phyloP scores from a whole-genome alignment of 2,797 vertebrate species.

The Xenops minutus region DNA sequence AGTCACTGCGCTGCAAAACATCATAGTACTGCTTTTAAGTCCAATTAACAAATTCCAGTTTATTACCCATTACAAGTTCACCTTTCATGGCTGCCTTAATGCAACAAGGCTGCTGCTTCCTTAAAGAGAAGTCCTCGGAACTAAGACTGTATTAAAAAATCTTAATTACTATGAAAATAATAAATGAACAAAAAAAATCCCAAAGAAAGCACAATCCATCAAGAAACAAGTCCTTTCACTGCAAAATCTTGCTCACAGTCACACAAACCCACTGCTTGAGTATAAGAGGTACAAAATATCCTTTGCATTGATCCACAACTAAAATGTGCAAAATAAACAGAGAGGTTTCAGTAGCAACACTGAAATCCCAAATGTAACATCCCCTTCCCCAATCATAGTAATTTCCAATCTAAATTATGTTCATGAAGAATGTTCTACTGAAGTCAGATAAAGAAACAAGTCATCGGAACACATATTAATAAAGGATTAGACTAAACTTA shows the following conservation, averaged over 20 bases:
- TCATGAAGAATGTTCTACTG: not conserved
- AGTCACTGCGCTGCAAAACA: not conserved
- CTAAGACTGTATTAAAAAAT: not conserved
- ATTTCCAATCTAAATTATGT: not conserved
- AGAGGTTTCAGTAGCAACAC: not conserved
- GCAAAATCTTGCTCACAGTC: not conserved
- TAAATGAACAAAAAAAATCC: not conserved
- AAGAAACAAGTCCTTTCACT: not conserved
- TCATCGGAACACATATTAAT: not conserved
- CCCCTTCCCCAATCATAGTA: accelerated
- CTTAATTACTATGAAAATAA: not conserved
- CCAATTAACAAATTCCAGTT: not conserved
- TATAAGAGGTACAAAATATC: not conserved
- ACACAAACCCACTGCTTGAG: not conserved
- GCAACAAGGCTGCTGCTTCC: not conserved
- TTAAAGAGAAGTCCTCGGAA: not conserved
- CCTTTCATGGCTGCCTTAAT: not conserved
- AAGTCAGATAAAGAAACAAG: not conserved
- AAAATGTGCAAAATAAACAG: not conserved
- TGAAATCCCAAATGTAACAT: not conserved
- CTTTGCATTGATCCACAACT: not conserved
- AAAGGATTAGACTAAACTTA: not conserved
- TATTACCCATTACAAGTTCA: not conserved
- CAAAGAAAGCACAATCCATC: not conserved
- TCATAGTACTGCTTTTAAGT: not conserved